Conservation (phyloP, 2,888 invertebrate genomes). For the Drosophila nr. medialis region DNA sequence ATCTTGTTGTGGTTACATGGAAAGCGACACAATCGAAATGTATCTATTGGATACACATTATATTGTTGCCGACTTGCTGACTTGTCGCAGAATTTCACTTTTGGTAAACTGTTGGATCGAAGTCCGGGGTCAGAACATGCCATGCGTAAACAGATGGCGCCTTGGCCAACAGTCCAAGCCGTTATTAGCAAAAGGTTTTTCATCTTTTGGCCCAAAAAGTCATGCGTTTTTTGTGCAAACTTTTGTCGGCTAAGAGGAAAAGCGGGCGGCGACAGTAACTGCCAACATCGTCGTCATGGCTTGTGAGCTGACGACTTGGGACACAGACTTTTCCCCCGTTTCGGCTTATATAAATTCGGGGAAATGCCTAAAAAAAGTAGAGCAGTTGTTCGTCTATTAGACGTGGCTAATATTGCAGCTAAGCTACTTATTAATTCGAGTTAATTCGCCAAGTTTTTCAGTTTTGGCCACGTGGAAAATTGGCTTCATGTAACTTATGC, state of each 20-base stretch:
- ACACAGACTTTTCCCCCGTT: constrained; percentile 38
- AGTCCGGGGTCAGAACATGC: constrained; percentile 51
- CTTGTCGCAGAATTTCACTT: constrained; percentile 61
- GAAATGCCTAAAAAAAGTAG: constrained; percentile 34
- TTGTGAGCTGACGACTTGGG: constrained; percentile 32
- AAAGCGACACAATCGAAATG: constrained; percentile 49
- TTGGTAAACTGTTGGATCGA: constrained; percentile 32
- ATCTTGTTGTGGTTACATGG: constrained; percentile 55
- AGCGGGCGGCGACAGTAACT: constrained; percentile 25
- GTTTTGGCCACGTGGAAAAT: constrained; percentile 60
- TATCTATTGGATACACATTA: constrained; percentile 41
- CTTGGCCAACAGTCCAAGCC: constrained; percentile 27
- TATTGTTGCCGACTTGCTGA: constrained; percentile 15
- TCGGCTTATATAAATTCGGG: constrained; percentile 42
- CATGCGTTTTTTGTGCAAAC: constrained; percentile 34
- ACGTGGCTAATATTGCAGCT: constrained; percentile 36
- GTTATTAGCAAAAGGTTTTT: constrained; percentile 42
- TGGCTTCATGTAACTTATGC: constrained; percentile 44
- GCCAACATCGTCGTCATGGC: constrained; percentile 51
- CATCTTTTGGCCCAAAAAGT: constrained; percentile 28
- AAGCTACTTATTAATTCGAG: constrained; percentile 65
- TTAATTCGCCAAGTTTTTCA: constrained; percentile 68
- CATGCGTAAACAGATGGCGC: constrained; percentile 62
- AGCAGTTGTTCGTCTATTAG: constrained; percentile 11
- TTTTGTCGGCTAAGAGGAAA: constrained; percentile 28